Base-by-base conservation (phyloP, 2,113 vertebrate genomes). In the Galemys pyrenaicus region DNA sequence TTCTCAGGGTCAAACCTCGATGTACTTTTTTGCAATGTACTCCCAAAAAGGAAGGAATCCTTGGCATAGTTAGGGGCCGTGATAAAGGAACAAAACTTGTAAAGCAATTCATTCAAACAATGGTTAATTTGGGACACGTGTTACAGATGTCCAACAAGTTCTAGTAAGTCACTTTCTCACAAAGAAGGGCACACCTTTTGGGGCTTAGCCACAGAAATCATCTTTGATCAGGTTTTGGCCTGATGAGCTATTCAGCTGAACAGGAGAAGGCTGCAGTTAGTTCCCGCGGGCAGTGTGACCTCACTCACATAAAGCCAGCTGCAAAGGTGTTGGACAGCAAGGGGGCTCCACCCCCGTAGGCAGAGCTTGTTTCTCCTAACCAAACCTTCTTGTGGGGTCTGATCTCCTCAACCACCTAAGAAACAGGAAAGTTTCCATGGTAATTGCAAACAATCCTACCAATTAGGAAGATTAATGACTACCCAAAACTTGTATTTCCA, bases 341-440 rank as follows among this genome's bases (percentile, higher is more conserved):
- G 0, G 94, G 77, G 0, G 99, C 99, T n/a, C 99, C 99, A 4
- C 99, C 99, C 6, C 99, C 99, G 0, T 98, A 99, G 0, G 99
- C 99, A 1, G 99, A 99, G 77, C 99, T 99, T 0, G 99, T 99
- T 98, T 99, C 99, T 85, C 99, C 99, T 1, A 99, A 97, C 99
- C 99, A 99, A 9, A 99, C 98, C 46, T 98, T 98, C 98, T 99
- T 99, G 49, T 97, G 86, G 0, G 99, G 99, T 79, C 98, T 98
- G 0, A 93, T 98, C 64, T 78, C 96, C 79, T 35, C 87, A 58
- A 98, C 98, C 58, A 98, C 97, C 99, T 99, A 68, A 1, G 6
- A 51, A 1, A 92, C 5, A 75, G 49, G 41, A 83, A 88, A 60
- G 20, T 74, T 28, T 30, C 73, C 56, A n/a, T 17, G 37, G 68